A percentile compares a stretch with the other conserved stretches of the same genome.
Conservation (phyloP, 2,113 vertebrate species). For the Hippocampus comes region DNA sequence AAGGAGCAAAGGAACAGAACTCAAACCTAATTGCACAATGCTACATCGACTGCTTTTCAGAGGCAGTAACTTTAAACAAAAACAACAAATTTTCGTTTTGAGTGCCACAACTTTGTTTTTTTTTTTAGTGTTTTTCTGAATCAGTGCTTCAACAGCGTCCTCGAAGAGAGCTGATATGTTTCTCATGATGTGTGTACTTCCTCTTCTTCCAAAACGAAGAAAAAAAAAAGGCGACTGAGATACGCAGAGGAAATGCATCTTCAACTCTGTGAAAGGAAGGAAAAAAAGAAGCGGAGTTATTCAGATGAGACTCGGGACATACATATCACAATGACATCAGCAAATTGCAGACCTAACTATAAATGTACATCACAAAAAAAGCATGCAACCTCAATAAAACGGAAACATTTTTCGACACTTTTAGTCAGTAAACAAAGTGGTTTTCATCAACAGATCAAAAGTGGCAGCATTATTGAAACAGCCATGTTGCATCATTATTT, state of each 20-base stretch:
- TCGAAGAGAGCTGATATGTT: conserved; percentile 82
- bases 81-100: conserved; percentile 49
- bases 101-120: conserved; percentile 81
- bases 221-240: conserved; percentile 60
- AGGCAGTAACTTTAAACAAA: conserved; percentile 80
- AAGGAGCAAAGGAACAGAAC: conserved; percentile 87
- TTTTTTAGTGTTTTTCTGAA: conserved; percentile 68
- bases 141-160: conserved; percentile 89
- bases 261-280: conserved; percentile 64
- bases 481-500: neutral
- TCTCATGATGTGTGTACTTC: conserved; percentile 72
- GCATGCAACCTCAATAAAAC: neutral
- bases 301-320: neutral
- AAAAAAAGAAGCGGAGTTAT: conserved; percentile 8
- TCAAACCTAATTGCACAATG: conserved; percentile 96
- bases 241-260: conserved; percentile 68
- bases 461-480: no score
- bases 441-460: neutral
- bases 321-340: neutral
- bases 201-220: conserved; percentile 59
- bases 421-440: neutral
- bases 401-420: neutral
- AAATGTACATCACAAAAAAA: neutral
- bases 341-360: neutral
- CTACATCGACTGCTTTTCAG: conserved; percentile 94